These are phyloP conservation scores for Ursus arctos DNA, from an alignment of 2,113 vertebrate genomes.

Conservation along the genomic window DNA sequence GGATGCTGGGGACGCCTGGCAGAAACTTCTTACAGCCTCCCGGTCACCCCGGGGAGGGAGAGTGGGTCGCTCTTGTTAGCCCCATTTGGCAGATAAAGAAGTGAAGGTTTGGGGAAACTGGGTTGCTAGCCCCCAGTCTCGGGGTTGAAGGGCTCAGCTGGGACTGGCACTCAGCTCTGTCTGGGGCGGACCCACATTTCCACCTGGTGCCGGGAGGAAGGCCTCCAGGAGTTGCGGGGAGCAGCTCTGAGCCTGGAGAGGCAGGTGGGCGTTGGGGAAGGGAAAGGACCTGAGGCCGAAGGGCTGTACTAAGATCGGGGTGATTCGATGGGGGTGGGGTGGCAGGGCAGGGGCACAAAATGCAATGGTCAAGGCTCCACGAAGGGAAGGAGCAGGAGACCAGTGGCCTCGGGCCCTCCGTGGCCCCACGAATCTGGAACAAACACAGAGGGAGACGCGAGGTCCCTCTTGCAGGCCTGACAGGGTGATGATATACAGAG, in stretches of 20 bases:
- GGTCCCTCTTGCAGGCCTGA: constrained; percentile 33
- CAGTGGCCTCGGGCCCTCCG: background rate
- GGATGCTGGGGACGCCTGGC: accelerated
- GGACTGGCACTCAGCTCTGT: background rate
- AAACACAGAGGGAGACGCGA: background rate
- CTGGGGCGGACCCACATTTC: accelerated
- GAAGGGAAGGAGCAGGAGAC: background rate
- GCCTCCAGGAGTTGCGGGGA: background rate
- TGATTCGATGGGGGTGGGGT: background rate
- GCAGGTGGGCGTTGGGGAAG: background rate
- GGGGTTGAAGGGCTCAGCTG: background rate
- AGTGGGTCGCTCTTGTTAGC: background rate
- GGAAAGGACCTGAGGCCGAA: accelerated
- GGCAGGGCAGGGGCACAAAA: accelerated
- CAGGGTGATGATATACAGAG: constrained; percentile 67
- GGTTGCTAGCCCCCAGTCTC: accelerated
- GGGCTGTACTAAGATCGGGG: background rate
- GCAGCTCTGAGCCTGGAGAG: accelerated
- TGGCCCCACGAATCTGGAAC: constrained; percentile 51
- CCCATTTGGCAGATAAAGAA: background rate
- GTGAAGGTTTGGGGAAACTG: background rate
- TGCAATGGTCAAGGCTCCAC: accelerated
- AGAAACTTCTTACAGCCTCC: background rate
- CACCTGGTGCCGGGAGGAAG: too few species aligned
- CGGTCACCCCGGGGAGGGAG: background rate